Evolutionary conservation across 1,140 invertebrate genomes (phyloP).

Genomic region (Conus ventricosus): DNA sequence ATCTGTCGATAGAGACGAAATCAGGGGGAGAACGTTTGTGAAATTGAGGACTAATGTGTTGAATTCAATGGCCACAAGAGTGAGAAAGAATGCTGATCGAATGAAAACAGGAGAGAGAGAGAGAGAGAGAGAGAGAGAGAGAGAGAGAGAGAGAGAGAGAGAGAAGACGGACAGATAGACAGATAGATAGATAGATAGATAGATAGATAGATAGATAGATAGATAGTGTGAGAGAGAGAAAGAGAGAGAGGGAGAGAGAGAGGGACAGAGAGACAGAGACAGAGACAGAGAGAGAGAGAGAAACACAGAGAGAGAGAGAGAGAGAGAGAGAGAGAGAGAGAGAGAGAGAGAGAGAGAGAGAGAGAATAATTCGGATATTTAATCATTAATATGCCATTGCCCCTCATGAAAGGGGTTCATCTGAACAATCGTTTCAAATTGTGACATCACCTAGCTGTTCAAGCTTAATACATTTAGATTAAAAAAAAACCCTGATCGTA

Average conservation of each 20-base stretch:
- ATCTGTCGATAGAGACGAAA: no score
- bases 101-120: neutral
- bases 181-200: neutral
- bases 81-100: no score
- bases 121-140: conserved; percentile 5
- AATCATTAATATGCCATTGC: no score
- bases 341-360: neutral
- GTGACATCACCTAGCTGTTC: no score
- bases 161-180: neutral
- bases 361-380: no score
- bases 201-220: neutral
- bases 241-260: neutral
- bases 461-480: no score
- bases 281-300: neutral
- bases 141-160: conserved; percentile 1
- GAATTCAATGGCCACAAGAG: no score
- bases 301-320: neutral
- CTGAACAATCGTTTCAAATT: no score
- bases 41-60: no score
- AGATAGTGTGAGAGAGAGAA: neutral
- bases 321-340: neutral
- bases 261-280: neutral
- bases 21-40: no score
- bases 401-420: no score
- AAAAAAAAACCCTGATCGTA: no score